These are phyloP conservation scores for Meriones psammophilus DNA, from an alignment of 2,797 vertebrate species.

Conservation along the genomic window DNA sequence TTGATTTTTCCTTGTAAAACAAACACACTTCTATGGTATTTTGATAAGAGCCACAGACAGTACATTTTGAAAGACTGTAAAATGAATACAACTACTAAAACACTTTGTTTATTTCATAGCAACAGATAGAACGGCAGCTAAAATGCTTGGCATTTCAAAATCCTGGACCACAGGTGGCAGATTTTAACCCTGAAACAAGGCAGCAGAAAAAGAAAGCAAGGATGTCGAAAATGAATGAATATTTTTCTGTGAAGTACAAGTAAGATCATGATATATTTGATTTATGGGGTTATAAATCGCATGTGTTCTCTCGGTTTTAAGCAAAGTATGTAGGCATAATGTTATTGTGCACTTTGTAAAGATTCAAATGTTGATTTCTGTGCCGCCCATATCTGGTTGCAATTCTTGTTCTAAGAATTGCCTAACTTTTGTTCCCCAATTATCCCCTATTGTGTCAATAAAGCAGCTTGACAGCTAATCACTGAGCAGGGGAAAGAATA, in stretches of 20 bases:
- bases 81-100: neutral
- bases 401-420: too few relatives aligned
- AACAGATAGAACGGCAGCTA: conserved; percentile 89
- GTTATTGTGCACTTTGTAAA: too few relatives aligned
- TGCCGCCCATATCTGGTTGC: too few relatives aligned
- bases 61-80: conserved; percentile 11
- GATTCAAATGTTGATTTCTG: too few relatives aligned
- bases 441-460: too few relatives aligned
- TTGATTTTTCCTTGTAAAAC: conserved; percentile 19
- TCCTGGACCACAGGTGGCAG: conserved; percentile 90
- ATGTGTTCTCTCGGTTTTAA: conserved; percentile 50
- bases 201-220: conserved; percentile 88
- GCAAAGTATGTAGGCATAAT: too few relatives aligned
- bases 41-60: neutral
- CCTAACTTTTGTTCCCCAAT: too few relatives aligned
- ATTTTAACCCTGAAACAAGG: conserved; percentile 90
- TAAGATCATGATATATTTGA: conserved; percentile 84
- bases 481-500: too few relatives aligned
- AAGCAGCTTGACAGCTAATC: too few relatives aligned
- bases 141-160: conserved; percentile 90
- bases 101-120: conserved; percentile 78
- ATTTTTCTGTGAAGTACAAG: conserved; percentile 84
- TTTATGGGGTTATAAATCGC: conserved; percentile 15
- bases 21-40: neutral
- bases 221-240: conserved; percentile 88